These are phyloP conservation scores for Drosophila parabipectinata DNA, from an alignment of 1,140 invertebrate species.

Conservation along the genomic window DNA sequence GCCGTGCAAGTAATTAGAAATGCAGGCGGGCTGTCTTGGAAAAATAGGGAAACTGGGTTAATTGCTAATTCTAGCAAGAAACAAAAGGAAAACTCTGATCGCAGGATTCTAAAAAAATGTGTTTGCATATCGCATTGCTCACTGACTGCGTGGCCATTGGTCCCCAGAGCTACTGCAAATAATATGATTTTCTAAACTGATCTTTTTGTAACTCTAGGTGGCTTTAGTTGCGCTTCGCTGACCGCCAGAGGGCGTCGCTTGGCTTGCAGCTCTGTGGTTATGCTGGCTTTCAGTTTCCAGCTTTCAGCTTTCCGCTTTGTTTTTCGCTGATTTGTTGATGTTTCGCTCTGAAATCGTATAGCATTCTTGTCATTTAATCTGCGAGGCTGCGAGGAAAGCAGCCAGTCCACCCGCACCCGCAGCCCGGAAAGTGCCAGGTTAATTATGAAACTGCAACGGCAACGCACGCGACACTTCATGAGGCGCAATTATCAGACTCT, in stretches of 20 bases:
- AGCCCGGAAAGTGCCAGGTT: slow-evolving; percentile 7
- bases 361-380: slow-evolving; percentile 51
- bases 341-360: slow-evolving; percentile 50
- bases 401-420: slow-evolving; percentile 37
- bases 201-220: background rate
- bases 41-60: slow-evolving; percentile 30
- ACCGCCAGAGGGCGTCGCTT: slow-evolving; percentile 28
- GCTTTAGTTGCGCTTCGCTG: slow-evolving; percentile 35
- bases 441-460: slow-evolving; percentile 35
- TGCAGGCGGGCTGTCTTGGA: slow-evolving; percentile 17
- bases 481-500: slow-evolving; percentile 30
- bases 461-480: slow-evolving; percentile 26
- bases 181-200: background rate
- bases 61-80: slow-evolving; percentile 29
- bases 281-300: slow-evolving; percentile 12
- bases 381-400: slow-evolving; percentile 1
- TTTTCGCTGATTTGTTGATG: background rate
- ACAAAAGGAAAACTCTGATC: background rate
- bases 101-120: too few species aligned
- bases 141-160: too few species aligned
- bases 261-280: slow-evolving; percentile 34
- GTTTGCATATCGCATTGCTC: too few species aligned
- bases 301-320: slow-evolving; percentile 24
- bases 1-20: slow-evolving; percentile 62
- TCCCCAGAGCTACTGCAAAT: too few species aligned